Conservation (phyloP, 2,113 vertebrate species). For the Mastomys natalensis region DNA sequence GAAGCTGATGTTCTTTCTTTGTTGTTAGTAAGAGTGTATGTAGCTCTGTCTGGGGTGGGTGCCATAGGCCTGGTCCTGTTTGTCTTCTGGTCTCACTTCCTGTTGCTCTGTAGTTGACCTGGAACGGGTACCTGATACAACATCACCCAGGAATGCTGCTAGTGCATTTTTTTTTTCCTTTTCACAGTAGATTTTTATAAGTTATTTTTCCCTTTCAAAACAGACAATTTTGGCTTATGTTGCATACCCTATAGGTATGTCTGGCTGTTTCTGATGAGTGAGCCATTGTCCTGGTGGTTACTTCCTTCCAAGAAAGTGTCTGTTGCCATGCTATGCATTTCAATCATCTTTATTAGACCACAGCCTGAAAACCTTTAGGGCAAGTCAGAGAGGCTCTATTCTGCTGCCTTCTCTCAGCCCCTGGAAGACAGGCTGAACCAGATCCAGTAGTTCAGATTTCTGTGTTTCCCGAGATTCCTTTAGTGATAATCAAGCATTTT, state of each 20-base stretch:
- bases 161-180: conserved; percentile 59
- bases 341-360: conserved; percentile 82
- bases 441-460: conserved; percentile 70
- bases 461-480: conserved; percentile 75
- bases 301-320: conserved; percentile 83
- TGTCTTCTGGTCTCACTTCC: conserved; percentile 62
- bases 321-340: conserved; percentile 82
- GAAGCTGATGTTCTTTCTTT: not conserved
- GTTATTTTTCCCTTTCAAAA: conserved; percentile 66
- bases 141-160: conserved; percentile 57
- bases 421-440: conserved; percentile 61
- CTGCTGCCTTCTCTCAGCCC: conserved; percentile 47
- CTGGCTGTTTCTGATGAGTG: conserved; percentile 82
- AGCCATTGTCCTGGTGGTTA: conserved; percentile 82
- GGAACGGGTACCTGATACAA: conserved; percentile 75
- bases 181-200: conserved; percentile 72
- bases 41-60: not conserved
- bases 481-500: conserved; percentile 61
- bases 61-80: not conserved
- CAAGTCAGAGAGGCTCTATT: conserved; percentile 60
- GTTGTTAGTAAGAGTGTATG: not conserved
- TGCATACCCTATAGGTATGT: conserved; percentile 80
- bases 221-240: conserved; percentile 71
- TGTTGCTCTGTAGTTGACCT: conserved; percentile 75
- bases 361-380: conserved; percentile 74